Percentiles rank a stretch among this genome's conserved stretches.
These are phyloP conservation scores for Euleptes europaea DNA, from an alignment of 2,113 vertebrate species.

Conservation along the genomic window DNA sequence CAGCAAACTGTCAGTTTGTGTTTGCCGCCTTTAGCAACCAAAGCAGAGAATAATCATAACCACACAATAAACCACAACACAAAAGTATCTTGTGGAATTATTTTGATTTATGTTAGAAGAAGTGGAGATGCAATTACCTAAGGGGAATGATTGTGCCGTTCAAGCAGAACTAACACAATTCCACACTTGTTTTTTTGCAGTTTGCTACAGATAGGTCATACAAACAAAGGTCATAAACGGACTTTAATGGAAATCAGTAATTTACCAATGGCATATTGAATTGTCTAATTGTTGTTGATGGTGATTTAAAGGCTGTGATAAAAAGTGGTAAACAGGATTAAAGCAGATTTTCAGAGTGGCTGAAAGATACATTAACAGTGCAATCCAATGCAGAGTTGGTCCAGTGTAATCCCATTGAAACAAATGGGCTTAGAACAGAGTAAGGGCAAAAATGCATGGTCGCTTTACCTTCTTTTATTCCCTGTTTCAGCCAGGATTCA, in stretches of 20 bases:
- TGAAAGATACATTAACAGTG: conserved; percentile 42
- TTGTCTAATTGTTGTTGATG: conserved; percentile 76
- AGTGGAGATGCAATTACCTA: conserved; percentile 51
- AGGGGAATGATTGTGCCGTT: conserved; percentile 44
- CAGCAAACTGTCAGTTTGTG: conserved; percentile 61
- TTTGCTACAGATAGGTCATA: conserved; percentile 55
- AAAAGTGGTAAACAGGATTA: conserved; percentile 52
- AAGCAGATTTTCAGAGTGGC: conserved; percentile 53
- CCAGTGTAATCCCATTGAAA: too few species aligned
- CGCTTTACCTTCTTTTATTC: too few species aligned
- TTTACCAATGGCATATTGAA: conserved; percentile 69
- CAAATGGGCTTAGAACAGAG: too few species aligned
- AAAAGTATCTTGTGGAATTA: conserved; percentile 61
- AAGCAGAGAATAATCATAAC: conserved; percentile 43
- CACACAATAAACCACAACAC: conserved; percentile 46
- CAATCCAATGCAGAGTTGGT: too few species aligned
- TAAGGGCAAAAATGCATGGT: too few species aligned
- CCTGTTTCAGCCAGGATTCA: too few species aligned
- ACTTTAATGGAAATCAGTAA: conserved; percentile 71
- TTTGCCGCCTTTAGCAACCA: conserved; percentile 48
- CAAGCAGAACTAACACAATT: conserved; percentile 46
- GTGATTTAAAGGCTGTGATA: conserved; percentile 64
- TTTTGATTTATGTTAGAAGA: conserved; percentile 69
- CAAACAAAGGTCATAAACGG: conserved; percentile 68
- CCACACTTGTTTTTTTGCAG: conserved; percentile 53